Evolutionary conservation across 92 coral and sea anemone genomes (phyloP).

Genomic region (Phenganax subtilis): DNA sequence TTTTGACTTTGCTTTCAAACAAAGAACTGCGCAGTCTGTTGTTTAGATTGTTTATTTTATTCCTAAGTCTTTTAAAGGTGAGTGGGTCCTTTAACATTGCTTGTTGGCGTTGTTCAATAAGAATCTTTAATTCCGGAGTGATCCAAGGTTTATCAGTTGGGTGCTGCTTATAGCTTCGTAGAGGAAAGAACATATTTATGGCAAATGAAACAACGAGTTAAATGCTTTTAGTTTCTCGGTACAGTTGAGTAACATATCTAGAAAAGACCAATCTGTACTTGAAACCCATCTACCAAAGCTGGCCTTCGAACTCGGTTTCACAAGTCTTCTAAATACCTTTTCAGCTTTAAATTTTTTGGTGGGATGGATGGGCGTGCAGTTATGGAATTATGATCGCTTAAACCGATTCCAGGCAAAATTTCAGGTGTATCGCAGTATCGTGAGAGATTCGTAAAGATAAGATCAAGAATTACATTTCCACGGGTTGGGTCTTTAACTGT

Average conservation of each 20-base stretch:
- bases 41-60: too few relatives aligned
- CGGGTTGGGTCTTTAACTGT: too few relatives aligned
- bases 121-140: slow-evolving; percentile 6
- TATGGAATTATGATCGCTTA: slow-evolving; percentile 8
- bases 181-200: slow-evolving; percentile 8
- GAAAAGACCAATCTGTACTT: not conserved
- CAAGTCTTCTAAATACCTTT: not conserved
- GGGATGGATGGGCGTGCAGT: not conserved
- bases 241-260: not conserved
- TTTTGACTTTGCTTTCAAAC: too few relatives aligned
- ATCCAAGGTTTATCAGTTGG: slow-evolving; percentile 27
- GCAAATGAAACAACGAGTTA: slow-evolving; percentile 11
- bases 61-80: too few relatives aligned
- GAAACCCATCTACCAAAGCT: slow-evolving; percentile 20
- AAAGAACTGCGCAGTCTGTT: too few relatives aligned
- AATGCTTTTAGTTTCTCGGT: slow-evolving; percentile 9
- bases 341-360: not conserved
- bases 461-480: not conserved
- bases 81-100: not conserved
- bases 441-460: too few relatives aligned
- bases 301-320: not conserved
- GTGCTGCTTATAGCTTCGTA: slow-evolving; percentile 17
- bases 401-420: not conserved
- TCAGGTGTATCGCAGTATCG: too few relatives aligned
- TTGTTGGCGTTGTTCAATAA: slow-evolving; percentile 13